A percentile compares a stretch with the other conserved stretches of the same genome.
Conservation (phyloP, 2,888 invertebrate genomes). For the Neoaliturus tenellus region DNA sequence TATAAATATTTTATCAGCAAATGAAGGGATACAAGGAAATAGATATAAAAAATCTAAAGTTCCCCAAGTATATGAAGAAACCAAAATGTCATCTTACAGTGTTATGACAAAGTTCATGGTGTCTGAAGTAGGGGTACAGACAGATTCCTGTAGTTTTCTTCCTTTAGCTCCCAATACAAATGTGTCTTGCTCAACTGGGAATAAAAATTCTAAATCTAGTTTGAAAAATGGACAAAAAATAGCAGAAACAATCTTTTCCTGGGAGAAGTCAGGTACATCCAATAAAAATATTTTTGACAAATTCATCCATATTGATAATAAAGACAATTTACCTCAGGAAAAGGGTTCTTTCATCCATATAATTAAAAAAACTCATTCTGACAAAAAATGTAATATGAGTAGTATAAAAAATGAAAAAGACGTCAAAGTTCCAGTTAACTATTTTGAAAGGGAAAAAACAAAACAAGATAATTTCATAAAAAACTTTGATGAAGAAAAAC, state of each 20-base stretch:
- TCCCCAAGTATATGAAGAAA: background rate
- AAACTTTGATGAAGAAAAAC: background rate
- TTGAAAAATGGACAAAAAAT: background rate
- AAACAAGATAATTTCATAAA: background rate
- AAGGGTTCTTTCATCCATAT: conserved; percentile 8
- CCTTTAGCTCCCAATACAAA: background rate
- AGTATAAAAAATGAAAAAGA: background rate
- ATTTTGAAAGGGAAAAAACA: background rate
- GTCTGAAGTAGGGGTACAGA: background rate
- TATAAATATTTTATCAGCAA: background rate
- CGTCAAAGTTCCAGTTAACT: background rate
- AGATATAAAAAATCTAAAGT: background rate
- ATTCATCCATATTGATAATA: too few species aligned
- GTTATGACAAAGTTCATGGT: background rate
- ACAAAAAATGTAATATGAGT: background rate
- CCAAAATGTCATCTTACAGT: background rate
- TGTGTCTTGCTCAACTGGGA: background rate
- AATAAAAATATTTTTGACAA: background rate
- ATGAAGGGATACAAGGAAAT: background rate
- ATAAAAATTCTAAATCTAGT: background rate
- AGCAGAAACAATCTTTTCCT: background rate
- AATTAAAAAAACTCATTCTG: background rate
- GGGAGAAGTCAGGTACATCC: background rate
- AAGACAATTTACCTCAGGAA: background rate
- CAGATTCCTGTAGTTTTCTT: background rate